Conservation (phyloP, 2,888 invertebrate genomes). For the Euspilapteryx auroguttella region DNA sequence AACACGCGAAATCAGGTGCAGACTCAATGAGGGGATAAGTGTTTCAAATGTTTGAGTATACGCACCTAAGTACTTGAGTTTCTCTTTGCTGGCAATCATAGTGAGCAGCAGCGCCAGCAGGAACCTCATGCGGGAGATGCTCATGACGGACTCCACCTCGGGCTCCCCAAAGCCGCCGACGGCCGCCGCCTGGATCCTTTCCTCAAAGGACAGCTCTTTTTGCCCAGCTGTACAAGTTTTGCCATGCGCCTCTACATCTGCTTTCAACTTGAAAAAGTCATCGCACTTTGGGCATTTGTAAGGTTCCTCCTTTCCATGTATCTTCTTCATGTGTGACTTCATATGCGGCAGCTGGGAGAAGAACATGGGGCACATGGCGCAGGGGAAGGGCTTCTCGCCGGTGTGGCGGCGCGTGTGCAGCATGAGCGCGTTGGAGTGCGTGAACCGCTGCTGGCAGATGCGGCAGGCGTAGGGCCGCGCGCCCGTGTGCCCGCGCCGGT, state of each 20-base stretch:
- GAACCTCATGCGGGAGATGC: slow-evolving; percentile 74
- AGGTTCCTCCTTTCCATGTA: slow-evolving; percentile 77
- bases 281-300: slow-evolving; percentile 77
- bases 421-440: slow-evolving; percentile 83
- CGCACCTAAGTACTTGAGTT: slow-evolving; percentile 76
- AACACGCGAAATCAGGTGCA: slow-evolving; percentile 35
- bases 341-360: slow-evolving; percentile 85
- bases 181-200: slow-evolving; percentile 20
- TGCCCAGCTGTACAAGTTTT: slow-evolving; percentile 41
- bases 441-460: slow-evolving; percentile 78
- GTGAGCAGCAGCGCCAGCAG: slow-evolving; percentile 79
- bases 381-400: slow-evolving; percentile 81
- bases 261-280: slow-evolving; percentile 75
- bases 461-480: slow-evolving; percentile 81
- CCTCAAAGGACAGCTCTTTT: slow-evolving; percentile 19
- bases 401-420: slow-evolving; percentile 82
- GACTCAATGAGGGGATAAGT: slow-evolving; percentile 13
- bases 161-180: slow-evolving; percentile 33
- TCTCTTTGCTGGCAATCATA: slow-evolving; percentile 79
- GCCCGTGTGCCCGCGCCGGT: slow-evolving; percentile 82
- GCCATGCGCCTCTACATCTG: slow-evolving; percentile 68
- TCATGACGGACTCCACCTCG: slow-evolving; percentile 56
- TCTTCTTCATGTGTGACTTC: slow-evolving; percentile 85
- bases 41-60: slow-evolving; percentile 32
- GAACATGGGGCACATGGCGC: slow-evolving; percentile 69